A percentile compares a stretch with the other conserved stretches of the same genome.
These are phyloP conservation scores for Odontamblyopus rebecca DNA, from an alignment of 2,797 vertebrate species.

Conservation along the genomic window DNA sequence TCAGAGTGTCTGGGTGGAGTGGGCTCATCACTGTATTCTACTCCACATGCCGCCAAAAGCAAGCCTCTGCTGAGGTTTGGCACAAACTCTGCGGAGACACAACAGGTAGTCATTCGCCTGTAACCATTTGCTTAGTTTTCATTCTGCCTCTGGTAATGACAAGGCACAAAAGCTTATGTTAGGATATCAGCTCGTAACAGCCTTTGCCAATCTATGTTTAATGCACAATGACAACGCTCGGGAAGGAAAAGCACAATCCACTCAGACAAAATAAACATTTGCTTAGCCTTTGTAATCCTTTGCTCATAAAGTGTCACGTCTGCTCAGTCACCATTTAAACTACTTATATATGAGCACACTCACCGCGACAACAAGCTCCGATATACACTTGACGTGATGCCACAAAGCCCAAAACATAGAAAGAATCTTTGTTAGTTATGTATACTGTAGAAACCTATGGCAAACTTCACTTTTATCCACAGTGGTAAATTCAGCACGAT, in stretches of 20 bases:
- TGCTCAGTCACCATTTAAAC: constrained; percentile 20
- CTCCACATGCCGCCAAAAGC: constrained; percentile 10
- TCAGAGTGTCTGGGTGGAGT: constrained; percentile 43
- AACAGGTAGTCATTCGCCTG: constrained; percentile 71
- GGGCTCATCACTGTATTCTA: constrained; percentile 17
- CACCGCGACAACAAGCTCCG: constrained; percentile 70
- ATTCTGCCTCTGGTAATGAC: background rate
- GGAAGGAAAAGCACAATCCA: constrained; percentile 29
- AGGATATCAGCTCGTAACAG: constrained; percentile 35
- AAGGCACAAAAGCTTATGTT: background rate
- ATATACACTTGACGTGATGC: constrained; percentile 66
- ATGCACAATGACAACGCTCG: constrained; percentile 55
- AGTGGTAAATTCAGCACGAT: constrained; percentile 54
- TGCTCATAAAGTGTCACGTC: constrained; percentile 11
- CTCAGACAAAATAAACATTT: constrained; percentile 9
- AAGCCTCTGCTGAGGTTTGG: constrained; percentile 1
- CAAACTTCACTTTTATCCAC: constrained; percentile 72
- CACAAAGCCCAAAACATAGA: constrained; percentile 46
- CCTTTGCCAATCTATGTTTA: constrained; percentile 49
- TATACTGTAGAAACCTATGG: constrained; percentile 20
- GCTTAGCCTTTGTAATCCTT: background rate
- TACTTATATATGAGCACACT: constrained; percentile 57
- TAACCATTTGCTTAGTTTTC: constrained; percentile 10
- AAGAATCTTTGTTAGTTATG: constrained; percentile 46
- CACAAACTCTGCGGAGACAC: constrained; percentile 51